Base-by-base conservation (phyloP, 2,113 vertebrate species). In the Mormoops blainvillei region DNA sequence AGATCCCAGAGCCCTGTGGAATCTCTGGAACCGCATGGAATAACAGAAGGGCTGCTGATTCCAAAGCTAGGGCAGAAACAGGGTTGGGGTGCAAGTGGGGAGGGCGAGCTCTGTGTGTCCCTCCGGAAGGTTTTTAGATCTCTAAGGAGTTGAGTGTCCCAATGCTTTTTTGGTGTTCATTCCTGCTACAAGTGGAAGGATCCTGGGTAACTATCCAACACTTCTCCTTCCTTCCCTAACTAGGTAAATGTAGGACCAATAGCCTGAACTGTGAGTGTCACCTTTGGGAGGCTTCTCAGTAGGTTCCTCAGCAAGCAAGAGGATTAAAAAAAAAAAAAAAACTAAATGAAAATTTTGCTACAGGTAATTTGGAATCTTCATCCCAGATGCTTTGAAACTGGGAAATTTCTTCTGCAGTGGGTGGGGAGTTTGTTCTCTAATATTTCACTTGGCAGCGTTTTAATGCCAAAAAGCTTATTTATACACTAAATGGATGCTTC, bases 131-230 rank as follows among this genome's bases (percentile, higher is more conserved):
- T 78, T 94, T 87, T 70, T 38, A 58, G 68, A 87, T 85, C 87
- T 92, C 92, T 19, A 48, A 73, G 71, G 95, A 98, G 96, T 95
- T 87, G 52, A 88, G 56, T 67, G 81, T 88, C 94, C 65, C 28
- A 61, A n/a, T 97, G 92, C 50, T 65, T 95, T 91, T 82, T 82
- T 38, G 45, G 41, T 87, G 87, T 95, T 82, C 81, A 50, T 97
- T 94, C n/a, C 91, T 81, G 97, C 96, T 97, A 97, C 97, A 97
- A 97, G 97, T 97, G 97, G 97, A 97, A 95, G 54, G 76, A 95
- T 77, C 76, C 74, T 41, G 41, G 92, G 54, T 88, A 71, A 94
- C 94, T 97, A 58, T 78, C 54, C 63, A 67, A 78, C 84, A 94
- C 83, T 89, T 86, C 87, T 33, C 24, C 38, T 52, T 67, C 33